phyloP scores from a whole-genome alignment of 2,797 vertebrate species.

The Moxostoma hubbsi region DNA sequence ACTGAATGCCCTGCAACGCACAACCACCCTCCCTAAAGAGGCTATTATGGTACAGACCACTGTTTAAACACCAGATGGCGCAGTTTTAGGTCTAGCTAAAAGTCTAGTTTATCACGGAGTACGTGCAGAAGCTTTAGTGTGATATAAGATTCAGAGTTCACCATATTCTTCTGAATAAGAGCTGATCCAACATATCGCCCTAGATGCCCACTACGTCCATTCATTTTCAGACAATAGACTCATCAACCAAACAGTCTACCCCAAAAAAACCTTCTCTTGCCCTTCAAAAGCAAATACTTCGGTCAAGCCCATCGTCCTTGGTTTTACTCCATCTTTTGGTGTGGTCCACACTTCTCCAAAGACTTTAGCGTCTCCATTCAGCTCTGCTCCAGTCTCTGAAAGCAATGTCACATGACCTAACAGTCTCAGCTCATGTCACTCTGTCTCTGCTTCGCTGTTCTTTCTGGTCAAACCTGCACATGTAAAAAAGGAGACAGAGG shows the following conservation, averaged over 20 bases:
- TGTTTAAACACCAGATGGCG: conserved; percentile 48
- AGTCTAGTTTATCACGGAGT: conserved; percentile 34
- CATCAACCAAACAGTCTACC: background rate
- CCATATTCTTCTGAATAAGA: conserved; percentile 38
- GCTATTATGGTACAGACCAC: conserved; percentile 25
- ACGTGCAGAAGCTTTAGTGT: conserved; percentile 38
- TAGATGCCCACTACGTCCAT: background rate
- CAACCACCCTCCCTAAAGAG: conserved; percentile 4
- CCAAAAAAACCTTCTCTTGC: background rate
- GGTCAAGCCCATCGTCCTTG: background rate
- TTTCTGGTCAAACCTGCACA: conserved; percentile 51
- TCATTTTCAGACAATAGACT: background rate
- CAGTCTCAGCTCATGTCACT: conserved; percentile 76
- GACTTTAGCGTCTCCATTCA: background rate
- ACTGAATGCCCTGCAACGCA: conserved; percentile 1
- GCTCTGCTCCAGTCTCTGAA: conserved; percentile 3
- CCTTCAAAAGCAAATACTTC: conserved; percentile 36
- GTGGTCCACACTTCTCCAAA: conserved; percentile 3
- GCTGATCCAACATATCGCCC: conserved; percentile 43
- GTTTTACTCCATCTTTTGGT: background rate
- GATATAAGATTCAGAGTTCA: conserved; percentile 35
- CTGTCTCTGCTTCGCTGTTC: conserved; percentile 67
- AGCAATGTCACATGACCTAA: conserved; percentile 61
- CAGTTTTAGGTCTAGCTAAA: conserved; percentile 41
- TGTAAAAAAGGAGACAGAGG: background rate